phyloP scores from a whole-genome alignment of 1,140 invertebrate genomes.

The Lysiphlebus fabarum region DNA sequence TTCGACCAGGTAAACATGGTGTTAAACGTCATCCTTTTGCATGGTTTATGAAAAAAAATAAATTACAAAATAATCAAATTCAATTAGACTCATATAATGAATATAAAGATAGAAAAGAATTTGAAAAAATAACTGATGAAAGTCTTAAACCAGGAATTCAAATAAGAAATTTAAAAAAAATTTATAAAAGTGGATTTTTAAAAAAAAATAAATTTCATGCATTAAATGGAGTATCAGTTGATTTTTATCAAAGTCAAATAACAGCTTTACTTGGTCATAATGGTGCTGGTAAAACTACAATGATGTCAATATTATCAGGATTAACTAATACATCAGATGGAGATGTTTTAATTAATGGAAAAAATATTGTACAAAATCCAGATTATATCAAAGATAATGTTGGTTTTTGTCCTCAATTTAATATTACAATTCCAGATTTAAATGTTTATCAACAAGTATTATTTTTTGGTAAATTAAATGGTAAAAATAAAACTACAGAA shows the following conservation, averaged over 20 bases:
- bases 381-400: conserved; percentile 59
- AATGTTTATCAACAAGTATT: conserved; percentile 86
- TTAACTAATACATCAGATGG: conserved; percentile 64
- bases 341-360: conserved; percentile 62
- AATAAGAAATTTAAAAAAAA: conserved; percentile 47
- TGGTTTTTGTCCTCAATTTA: conserved; percentile 90
- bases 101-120: conserved; percentile 33
- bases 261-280: conserved; percentile 78
- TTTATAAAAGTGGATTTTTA: conserved; percentile 37
- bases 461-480: conserved; percentile 70
- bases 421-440: conserved; percentile 86
- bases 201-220: conserved; percentile 39
- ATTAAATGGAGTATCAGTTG: conserved; percentile 55
- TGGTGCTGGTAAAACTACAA: conserved; percentile 80
- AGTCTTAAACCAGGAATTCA: conserved; percentile 42
- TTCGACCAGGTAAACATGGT: conserved; percentile 59
- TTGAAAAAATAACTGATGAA: conserved; percentile 36
- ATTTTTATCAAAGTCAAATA: conserved; percentile 66
- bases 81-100: conserved; percentile 31
- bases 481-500: conserved; percentile 32
- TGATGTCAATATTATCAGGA: conserved; percentile 65
- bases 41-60: conserved; percentile 50
- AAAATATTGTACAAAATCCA: conserved; percentile 62
- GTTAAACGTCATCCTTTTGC: conserved; percentile 57
- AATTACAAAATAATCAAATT: conserved; percentile 35